phyloP scores from a whole-genome alignment of 2,888 invertebrate species.

The Sericinus montela region DNA sequence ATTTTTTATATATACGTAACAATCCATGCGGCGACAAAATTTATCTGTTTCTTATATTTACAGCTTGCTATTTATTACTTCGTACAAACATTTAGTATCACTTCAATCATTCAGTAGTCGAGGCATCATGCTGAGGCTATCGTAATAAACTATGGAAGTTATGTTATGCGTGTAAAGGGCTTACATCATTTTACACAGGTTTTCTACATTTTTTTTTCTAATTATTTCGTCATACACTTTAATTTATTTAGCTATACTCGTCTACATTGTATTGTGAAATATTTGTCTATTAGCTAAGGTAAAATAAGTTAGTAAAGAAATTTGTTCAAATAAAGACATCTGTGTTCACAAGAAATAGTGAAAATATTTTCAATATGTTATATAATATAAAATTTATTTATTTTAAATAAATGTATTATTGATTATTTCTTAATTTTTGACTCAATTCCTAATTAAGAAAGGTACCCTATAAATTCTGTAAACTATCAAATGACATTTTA shows the following conservation, averaged over 20 bases:
- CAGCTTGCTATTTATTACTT: constrained; percentile 15
- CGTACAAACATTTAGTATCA: constrained; percentile 34
- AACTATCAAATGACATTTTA: too few species aligned
- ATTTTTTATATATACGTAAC: background rate
- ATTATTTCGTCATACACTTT: constrained; percentile 38
- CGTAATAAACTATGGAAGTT: constrained; percentile 30
- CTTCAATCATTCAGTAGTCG: constrained; percentile 44
- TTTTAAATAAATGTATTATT: too few species aligned
- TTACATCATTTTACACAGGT: constrained; percentile 27
- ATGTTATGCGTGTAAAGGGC: constrained; percentile 30
- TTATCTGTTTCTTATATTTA: background rate
- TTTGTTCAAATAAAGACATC: too few species aligned
- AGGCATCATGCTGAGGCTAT: constrained; percentile 36
- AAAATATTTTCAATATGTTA: too few species aligned
- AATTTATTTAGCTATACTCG: constrained; percentile 30
- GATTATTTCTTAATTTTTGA: too few species aligned
- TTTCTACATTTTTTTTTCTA: constrained; percentile 23
- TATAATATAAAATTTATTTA: too few species aligned
- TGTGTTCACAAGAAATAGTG: too few species aligned
- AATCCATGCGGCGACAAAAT: background rate
- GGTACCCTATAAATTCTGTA: too few species aligned
- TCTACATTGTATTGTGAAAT: too few species aligned
- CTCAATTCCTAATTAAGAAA: too few species aligned
- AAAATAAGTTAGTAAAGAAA: too few species aligned
- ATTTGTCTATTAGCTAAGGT: too few species aligned